These are phyloP conservation scores for Schizotus pectinicornis DNA, from an alignment of 2,888 invertebrate species.

Conservation along the genomic window DNA sequence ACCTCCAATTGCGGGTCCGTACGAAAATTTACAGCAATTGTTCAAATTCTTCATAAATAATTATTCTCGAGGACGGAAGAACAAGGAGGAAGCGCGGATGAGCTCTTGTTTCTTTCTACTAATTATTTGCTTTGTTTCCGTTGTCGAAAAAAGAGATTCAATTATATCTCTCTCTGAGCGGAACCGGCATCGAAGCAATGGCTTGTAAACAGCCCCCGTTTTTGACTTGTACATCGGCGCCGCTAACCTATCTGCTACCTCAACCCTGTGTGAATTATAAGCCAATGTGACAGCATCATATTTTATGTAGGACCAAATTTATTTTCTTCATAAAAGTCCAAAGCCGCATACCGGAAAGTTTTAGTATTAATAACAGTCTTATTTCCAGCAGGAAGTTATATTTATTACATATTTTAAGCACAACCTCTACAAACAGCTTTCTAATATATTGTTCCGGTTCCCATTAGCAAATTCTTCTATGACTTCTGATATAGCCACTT, in stretches of 20 bases:
- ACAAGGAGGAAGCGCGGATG: not conserved
- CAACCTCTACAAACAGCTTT: constrained; percentile 14
- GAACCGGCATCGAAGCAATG: not conserved
- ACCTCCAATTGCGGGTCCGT: no score
- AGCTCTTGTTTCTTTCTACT: constrained; percentile 1
- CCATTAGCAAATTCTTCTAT: not conserved
- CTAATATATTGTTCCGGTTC: not conserved
- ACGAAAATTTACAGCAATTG: no score
- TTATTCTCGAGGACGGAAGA: constrained; percentile 4
- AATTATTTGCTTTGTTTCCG: constrained; percentile 12
- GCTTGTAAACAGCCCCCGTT: not conserved
- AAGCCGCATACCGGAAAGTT: constrained; percentile 26
- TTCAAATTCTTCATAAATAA: constrained; percentile 1
- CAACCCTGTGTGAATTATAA: constrained; percentile 21
- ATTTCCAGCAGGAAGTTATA: constrained; percentile 17
- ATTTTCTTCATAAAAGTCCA: constrained; percentile 29
- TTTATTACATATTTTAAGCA: constrained; percentile 19
- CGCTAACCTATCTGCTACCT: not conserved
- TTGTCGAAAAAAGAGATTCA: not conserved
- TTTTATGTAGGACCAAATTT: constrained; percentile 30
- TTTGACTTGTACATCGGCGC: not conserved
- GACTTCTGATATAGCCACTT: not conserved
- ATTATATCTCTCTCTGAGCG: not conserved
- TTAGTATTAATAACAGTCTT: constrained; percentile 27
- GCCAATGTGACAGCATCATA: constrained; percentile 24